Percentiles rank a stretch among this genome's conserved stretches.
Evolutionary conservation across 2,113 vertebrate genomes (phyloP).

Genomic region (Tupaia chinensis): DNA sequence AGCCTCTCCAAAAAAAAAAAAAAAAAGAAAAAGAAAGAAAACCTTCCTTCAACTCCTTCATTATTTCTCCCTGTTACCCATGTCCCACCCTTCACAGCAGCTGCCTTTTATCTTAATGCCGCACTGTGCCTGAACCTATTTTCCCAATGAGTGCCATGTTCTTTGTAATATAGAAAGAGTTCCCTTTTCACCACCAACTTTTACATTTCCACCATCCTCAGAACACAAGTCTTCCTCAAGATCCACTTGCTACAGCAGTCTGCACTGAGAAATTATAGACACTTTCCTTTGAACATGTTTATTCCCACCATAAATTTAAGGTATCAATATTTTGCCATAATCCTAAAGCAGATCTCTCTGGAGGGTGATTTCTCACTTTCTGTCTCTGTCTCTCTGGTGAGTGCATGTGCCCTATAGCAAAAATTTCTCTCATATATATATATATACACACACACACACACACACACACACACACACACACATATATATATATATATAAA

Average conservation of each 20-base stretch:
- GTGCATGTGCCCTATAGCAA: too few species aligned
- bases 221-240: neutral
- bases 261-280: neutral
- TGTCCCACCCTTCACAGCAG: neutral
- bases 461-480: too few species aligned
- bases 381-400: too few species aligned
- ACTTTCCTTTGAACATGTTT: neutral
- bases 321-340: neutral
- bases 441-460: too few species aligned
- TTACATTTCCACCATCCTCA: neutral
- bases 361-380: neutral
- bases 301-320: neutral
- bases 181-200: neutral
- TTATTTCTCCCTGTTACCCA: neutral
- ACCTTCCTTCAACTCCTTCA: neutral
- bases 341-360: neutral
- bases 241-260: neutral
- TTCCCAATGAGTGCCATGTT: neutral
- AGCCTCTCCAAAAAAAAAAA: too few species aligned
- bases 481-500: too few species aligned
- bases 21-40: too few species aligned
- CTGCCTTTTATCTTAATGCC: neutral
- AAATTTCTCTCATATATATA: too few species aligned
- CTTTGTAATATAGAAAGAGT: neutral
- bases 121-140: neutral